Evolutionary conservation across 92 coral and sea anemone genomes (phyloP).

Genomic region (Zoanthus sociatus): DNA sequence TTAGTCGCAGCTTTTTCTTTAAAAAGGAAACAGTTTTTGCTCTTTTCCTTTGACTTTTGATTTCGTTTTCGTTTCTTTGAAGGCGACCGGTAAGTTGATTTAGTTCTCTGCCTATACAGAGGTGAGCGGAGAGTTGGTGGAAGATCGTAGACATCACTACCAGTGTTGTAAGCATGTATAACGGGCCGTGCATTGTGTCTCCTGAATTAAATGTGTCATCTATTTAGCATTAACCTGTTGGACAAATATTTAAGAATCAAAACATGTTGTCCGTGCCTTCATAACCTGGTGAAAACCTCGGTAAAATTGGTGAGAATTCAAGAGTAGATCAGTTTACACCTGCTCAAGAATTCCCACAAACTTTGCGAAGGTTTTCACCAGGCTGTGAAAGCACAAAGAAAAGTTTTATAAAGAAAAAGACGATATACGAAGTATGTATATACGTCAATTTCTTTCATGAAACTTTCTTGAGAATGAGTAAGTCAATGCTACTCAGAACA

Average conservation of each 20-base stretch:
- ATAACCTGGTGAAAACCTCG: too few relatives aligned
- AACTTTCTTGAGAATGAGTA: too few relatives aligned
- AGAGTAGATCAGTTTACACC: too few relatives aligned
- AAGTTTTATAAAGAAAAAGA: too few relatives aligned
- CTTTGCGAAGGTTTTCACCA: too few relatives aligned
- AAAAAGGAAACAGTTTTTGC: neutral
- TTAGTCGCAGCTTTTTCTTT: neutral
- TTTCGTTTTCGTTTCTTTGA: neutral
- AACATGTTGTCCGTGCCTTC: too few relatives aligned
- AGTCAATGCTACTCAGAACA: too few relatives aligned
- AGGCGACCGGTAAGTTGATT: neutral
- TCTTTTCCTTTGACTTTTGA: neutral
- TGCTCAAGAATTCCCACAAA: too few relatives aligned
- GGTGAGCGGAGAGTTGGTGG: neutral
- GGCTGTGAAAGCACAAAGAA: too few relatives aligned
- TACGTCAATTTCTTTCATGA: too few relatives aligned
- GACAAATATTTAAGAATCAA: neutral
- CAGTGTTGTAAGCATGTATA: neutral
- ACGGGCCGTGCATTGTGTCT: neutral
- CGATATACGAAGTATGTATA: too few relatives aligned
- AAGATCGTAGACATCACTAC: neutral
- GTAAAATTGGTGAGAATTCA: too few relatives aligned
- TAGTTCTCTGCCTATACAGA: constrained; percentile 9
- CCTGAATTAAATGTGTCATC: neutral
- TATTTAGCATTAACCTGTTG: neutral